Evolutionary conservation across 2,888 invertebrate genomes (phyloP), one percentile per base, ranked within the genome.

Genomic region (Brachypalpus laphriformis): DNA sequence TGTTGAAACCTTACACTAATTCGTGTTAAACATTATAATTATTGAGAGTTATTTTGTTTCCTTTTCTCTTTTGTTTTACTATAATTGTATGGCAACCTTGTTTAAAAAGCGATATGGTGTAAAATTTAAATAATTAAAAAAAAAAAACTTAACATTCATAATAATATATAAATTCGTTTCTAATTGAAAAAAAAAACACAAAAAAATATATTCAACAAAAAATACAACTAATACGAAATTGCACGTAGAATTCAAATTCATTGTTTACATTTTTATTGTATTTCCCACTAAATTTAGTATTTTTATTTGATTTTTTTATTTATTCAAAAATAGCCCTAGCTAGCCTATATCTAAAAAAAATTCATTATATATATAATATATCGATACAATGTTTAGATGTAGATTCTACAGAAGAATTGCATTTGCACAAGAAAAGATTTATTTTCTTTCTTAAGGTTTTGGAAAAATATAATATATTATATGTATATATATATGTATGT

Each of bases 261-360:
- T 76, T 45, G 56, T 72, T 74, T 47, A 8, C 42, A 20, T 59
- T 42, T 11, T 49, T 45, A 71, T 59, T 49, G 28, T n/a, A 61
- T 63, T 70, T 34, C 34, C 75, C 70, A 68, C 70, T 65, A 57
- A 47, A 57, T 68, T 72, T 56, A 61, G 49, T 54, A 51, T 45
- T 18, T 0, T 18, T 34, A 18, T 37, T 37, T n/a, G n/a, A n/a
- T 59, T 28, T 40, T 20, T 65, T 56, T 54, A 65, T 77, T 77
- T 45, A 75, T 81, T 81, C 49, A 54, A 80, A 76, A 78, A 83
- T 70, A 83, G 74, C 70, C 83, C 83, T 83, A 83, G 80, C 83
- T 83, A 83, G 80, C 63, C 59, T 83, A 80, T 40, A 20, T 63
- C 34, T 78, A 72, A 49, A 49, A 47, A 59, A 49, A 61, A 25